Conservation (phyloP, 2,113 vertebrate genomes). For the Cyrtonyx montezumae region DNA sequence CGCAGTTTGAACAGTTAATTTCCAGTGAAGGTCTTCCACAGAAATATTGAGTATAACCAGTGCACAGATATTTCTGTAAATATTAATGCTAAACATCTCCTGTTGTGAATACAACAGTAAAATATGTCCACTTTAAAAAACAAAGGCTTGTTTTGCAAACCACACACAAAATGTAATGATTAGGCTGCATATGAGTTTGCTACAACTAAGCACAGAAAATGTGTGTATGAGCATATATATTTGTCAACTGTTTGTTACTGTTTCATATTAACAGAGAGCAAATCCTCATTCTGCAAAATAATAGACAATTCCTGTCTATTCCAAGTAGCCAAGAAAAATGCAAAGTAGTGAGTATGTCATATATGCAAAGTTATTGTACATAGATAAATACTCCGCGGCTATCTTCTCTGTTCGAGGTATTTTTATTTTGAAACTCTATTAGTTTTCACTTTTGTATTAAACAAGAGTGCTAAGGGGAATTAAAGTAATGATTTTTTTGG, state of each 20-base stretch:
- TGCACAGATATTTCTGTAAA: not conserved
- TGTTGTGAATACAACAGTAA: accelerated
- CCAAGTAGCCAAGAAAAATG: not conserved
- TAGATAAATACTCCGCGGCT: not conserved
- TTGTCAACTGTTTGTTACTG: not conserved
- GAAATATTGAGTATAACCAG: not conserved
- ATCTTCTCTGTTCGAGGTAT: not conserved
- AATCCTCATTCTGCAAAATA: not conserved
- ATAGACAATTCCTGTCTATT: not conserved
- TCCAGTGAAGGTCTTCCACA: not conserved
- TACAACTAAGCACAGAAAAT: not conserved
- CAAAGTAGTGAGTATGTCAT: not conserved
- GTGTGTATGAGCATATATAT: not conserved
- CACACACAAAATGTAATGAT: accelerated
- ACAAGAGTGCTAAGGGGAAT: not conserved
- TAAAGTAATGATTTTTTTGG: not conserved
- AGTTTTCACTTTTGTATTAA: not conserved
- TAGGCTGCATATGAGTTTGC: not conserved
- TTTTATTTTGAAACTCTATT: not conserved
- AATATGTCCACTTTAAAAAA: not conserved
- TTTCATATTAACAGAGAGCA: not conserved
- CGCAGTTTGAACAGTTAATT: not conserved
- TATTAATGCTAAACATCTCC: not conserved
- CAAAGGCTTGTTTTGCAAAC: not conserved
- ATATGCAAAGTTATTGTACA: not conserved